Base-by-base conservation (phyloP, 2,888 invertebrate genomes). In the Drosophila longiperda region DNA sequence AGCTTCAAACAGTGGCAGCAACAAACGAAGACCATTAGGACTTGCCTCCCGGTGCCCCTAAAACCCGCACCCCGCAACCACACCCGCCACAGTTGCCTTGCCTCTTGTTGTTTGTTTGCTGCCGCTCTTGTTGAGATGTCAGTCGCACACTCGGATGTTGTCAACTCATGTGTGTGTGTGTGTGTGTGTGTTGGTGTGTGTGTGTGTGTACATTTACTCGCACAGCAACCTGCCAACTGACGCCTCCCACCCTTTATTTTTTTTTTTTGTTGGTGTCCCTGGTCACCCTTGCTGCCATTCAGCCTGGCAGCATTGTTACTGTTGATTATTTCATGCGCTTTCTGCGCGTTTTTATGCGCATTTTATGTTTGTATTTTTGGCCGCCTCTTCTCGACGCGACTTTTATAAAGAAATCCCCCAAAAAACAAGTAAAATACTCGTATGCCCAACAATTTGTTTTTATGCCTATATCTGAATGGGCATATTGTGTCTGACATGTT, bases 261-360 rank as follows among this genome's bases (percentile, higher is more conserved):
- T 26, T 5, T 29, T 26, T 26, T 29, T 29, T 29, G 29, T 40
- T 50, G 40, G 45, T 61, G 60, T 57, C 55, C 70, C 61, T 73
- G 67, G 57, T 68, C 68, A 62, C 67, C 67, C 64, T 67, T 66
- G 70, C 58, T 66, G 55, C 50, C 77, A 76, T 60, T 55, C 29
- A 68, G 68, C 45, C 75, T 73, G 64, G 72, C 69, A 50, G 63
- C 72, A 80, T 87, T 87, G 84, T 78, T 84, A 83, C 85, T 87
- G 88, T 85, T 85, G 85, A 85, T 85, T 85, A 85, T 85, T 85
- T 85, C 85, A 85, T 85, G 88, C 85, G 85, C 88, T 85, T 84
- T 84, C 77, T 73, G 75, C 85, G 87, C 81, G 79, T 87, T 85
- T 85, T 85, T 85, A 85, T 85, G 85, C 85, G 88, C 85, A 85